These are phyloP conservation scores for Lysandra coridon DNA, from an alignment of 2,888 invertebrate species.

Conservation along the genomic window DNA sequence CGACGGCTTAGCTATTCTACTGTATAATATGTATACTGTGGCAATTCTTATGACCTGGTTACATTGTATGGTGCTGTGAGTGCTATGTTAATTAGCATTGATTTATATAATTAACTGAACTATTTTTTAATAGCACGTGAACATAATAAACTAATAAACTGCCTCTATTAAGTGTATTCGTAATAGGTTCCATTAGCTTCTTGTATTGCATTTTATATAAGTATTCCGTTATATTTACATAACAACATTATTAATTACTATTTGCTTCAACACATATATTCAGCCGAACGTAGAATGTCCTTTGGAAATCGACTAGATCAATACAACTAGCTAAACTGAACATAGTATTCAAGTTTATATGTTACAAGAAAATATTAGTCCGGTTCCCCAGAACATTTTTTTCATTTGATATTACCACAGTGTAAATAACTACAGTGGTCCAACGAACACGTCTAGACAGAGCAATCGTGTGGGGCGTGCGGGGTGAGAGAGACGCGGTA, in stretches of 20 bases:
- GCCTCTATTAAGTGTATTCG: not conserved
- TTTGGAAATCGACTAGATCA: too few relatives aligned
- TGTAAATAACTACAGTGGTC: too few relatives aligned
- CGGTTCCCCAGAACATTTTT: too few relatives aligned
- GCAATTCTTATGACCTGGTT: not conserved
- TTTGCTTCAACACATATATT: not conserved
- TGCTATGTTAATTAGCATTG: not conserved
- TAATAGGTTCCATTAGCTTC: not conserved
- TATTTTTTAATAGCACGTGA: not conserved
- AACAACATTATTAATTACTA: not conserved
- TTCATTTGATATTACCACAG: too few relatives aligned
- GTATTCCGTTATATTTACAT: not conserved
- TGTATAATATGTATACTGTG: not conserved
- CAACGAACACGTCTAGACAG: too few relatives aligned
- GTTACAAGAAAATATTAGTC: too few relatives aligned
- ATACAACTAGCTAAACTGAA: too few relatives aligned
- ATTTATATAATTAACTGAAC: slow-evolving; percentile 20
- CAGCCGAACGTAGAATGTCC: too few relatives aligned
- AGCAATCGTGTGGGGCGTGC: too few relatives aligned
- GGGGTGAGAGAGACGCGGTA: too few relatives aligned
- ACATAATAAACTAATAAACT: not conserved
- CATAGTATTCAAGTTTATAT: too few relatives aligned
- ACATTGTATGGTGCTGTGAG: slow-evolving; percentile 8
- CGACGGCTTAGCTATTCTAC: not conserved
- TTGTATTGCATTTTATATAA: not conserved